Evolutionary conservation across 2,888 invertebrate species (phyloP).

Genomic region (Pterostichus madidus): DNA sequence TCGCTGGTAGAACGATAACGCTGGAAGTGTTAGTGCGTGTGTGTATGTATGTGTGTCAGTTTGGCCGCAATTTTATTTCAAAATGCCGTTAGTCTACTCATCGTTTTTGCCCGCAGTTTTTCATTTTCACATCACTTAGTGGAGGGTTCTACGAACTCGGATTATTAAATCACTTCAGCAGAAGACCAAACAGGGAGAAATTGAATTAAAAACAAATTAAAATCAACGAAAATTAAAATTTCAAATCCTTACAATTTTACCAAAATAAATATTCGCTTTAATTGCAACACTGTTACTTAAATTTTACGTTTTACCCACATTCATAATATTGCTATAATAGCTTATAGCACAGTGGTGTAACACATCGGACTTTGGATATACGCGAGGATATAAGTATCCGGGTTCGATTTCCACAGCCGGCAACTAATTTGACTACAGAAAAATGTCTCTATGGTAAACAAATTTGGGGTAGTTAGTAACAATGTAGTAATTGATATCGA

Average conservation of each 20-base stretch:
- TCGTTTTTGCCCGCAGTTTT: constrained; percentile 10
- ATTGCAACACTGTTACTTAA: too few relatives aligned
- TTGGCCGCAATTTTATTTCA: constrained; percentile 38
- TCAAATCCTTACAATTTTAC: not conserved
- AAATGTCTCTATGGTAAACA: too few relatives aligned
- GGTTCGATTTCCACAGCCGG: too few relatives aligned
- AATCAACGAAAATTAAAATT: not conserved
- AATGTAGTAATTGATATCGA: too few relatives aligned
- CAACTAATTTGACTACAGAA: too few relatives aligned
- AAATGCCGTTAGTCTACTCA: constrained; percentile 28
- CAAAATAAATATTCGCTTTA: not conserved
- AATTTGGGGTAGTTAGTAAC: too few relatives aligned
- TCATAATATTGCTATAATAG: too few relatives aligned
- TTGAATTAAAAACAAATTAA: constrained; percentile 1
- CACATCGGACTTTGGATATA: too few relatives aligned
- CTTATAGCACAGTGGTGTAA: too few relatives aligned
- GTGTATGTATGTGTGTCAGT: constrained; percentile 25
- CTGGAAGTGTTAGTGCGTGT: not conserved
- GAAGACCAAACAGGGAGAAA: not conserved
- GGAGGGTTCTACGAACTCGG: not conserved
- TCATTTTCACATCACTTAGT: constrained; percentile 21
- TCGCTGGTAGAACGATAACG: constrained; percentile 9
- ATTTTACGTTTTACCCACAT: too few relatives aligned
- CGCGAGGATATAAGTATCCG: too few relatives aligned
- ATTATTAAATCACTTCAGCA: constrained; percentile 10